A percentile compares a stretch with the other conserved stretches of the same genome.
Conservation (phyloP, 1,140 invertebrate genomes). For the Musca domestica region DNA sequence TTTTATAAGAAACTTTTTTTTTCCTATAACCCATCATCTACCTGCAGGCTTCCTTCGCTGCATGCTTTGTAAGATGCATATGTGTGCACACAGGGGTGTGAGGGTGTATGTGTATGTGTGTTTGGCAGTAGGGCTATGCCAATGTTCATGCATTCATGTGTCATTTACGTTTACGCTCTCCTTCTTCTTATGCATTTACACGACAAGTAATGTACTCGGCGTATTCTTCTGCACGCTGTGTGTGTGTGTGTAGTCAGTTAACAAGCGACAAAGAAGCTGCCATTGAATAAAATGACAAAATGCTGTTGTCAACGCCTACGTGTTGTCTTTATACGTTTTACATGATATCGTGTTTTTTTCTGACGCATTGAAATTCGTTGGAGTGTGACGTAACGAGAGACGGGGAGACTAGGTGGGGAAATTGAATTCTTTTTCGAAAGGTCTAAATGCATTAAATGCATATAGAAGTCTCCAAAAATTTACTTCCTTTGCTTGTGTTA, state of each 20-base stretch:
- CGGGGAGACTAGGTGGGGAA: too few relatives aligned
- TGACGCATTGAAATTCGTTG: too few relatives aligned
- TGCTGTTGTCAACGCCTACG: constrained; percentile 19
- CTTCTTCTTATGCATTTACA: constrained; percentile 10
- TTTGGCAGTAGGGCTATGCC: background rate
- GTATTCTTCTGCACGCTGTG: background rate
- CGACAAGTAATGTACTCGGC: constrained; percentile 10
- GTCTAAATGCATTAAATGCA: too few relatives aligned
- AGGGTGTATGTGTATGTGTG: background rate
- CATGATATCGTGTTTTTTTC: too few relatives aligned
- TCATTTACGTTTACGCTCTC: background rate
- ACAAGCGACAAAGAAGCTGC: constrained; percentile 17
- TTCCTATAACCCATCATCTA: background rate
- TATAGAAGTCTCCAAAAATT: too few relatives aligned
- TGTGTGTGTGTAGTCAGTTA: background rate
- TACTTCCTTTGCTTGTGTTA: too few relatives aligned
- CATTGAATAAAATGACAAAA: constrained; percentile 18
- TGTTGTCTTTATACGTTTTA: constrained; percentile 12
- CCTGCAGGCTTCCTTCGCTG: background rate
- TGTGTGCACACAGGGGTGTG: too few relatives aligned
- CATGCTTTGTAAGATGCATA: background rate
- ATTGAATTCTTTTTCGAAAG: too few relatives aligned
- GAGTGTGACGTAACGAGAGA: too few relatives aligned
- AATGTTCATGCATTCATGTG: background rate
- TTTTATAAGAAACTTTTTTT: background rate